These are phyloP conservation scores for Sciaenops ocellatus DNA, from an alignment of 2,797 vertebrate species.

Conservation along the genomic window DNA sequence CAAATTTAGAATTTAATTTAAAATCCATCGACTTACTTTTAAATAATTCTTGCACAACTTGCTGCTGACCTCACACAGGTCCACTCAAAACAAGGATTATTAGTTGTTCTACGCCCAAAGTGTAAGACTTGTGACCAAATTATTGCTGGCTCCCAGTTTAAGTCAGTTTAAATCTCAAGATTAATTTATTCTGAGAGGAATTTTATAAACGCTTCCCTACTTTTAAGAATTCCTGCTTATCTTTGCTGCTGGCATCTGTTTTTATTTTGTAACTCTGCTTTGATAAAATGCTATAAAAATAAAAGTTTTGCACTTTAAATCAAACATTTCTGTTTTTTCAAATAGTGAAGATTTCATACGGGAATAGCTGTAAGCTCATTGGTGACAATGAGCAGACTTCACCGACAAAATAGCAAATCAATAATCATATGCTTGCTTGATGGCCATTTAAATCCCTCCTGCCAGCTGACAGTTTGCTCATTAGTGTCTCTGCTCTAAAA, in stretches of 20 bases:
- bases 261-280: background rate
- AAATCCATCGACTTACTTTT: background rate
- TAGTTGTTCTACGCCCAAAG: slow-evolving; percentile 8
- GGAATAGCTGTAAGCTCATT: background rate
- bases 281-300: background rate
- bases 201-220: too few relatives aligned
- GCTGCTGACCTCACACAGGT: background rate
- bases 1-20: slow-evolving; percentile 2
- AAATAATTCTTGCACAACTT: background rate
- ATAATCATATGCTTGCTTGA: background rate
- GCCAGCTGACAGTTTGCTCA: background rate
- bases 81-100: background rate
- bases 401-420: background rate
- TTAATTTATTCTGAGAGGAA: background rate
- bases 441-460: background rate
- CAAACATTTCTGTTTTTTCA: background rate
- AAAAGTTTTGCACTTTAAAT: background rate
- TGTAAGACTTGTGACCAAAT: background rate
- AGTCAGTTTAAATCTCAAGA: background rate
- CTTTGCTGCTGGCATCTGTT: background rate
- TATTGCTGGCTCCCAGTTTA: background rate
- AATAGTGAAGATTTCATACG: background rate
- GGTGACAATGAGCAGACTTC: background rate
- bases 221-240: background rate
- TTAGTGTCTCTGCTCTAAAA: slow-evolving; percentile 1